Evolutionary conservation across 2,113 vertebrate species (phyloP).

Genomic region (Ictidomys tridecemlineatus): DNA sequence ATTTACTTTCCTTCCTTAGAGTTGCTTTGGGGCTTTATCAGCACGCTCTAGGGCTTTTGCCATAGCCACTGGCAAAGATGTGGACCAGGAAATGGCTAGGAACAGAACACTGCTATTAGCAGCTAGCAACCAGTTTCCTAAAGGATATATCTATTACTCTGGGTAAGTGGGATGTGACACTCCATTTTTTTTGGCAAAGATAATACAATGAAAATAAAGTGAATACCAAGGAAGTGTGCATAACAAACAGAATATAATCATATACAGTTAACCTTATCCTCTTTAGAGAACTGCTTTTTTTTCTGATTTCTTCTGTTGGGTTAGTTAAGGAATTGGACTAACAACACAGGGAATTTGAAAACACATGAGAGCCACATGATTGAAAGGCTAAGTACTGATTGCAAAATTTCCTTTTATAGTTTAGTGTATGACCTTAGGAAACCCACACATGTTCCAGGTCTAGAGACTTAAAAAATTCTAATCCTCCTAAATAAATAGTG

Average conservation of each 20-base stretch:
- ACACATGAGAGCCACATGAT: conserved; percentile 26
- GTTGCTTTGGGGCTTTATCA: neutral
- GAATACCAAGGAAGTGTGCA: neutral
- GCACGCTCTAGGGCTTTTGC: neutral
- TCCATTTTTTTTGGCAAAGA: neutral
- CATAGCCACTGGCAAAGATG: neutral
- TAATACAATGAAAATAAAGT: neutral
- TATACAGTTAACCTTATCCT: neutral
- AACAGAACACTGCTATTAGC: neutral
- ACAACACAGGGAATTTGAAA: conserved; percentile 44
- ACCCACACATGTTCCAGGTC: neutral
- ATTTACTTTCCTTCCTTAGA: neutral
- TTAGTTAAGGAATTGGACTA: conserved; percentile 42
- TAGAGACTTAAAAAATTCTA: neutral
- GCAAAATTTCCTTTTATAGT: conserved; percentile 34
- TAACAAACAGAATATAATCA: neutral
- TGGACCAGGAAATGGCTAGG: neutral
- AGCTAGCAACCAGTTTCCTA: neutral
- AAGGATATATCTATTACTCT: neutral
- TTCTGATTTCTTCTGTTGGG: conserved; percentile 9
- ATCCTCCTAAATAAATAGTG: neutral
- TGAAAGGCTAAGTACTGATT: neutral
- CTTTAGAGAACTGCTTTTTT: conserved; percentile 41
- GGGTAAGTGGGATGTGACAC: fast-evolving
- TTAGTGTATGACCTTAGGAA: conserved; percentile 42